Base-by-base conservation (phyloP, 1,140 invertebrate species). In the Cataglyphis hispanica region DNA sequence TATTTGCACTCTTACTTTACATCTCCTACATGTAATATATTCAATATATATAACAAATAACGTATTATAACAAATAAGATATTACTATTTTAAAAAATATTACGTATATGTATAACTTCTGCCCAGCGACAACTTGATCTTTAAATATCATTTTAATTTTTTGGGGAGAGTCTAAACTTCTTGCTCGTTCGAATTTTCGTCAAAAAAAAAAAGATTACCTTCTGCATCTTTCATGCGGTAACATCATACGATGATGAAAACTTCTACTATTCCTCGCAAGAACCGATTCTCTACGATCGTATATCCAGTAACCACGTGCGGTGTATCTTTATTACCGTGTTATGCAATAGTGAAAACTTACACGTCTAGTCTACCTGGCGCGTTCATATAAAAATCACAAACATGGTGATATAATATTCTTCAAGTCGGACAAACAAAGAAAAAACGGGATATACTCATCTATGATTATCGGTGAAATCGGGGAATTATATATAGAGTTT, bases 271-370 rank as follows among this genome's bases (percentile, higher is more conserved):
- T 72, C 53, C 72, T 61, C 7, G n/a, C 3, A 72, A 72, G 60
- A 81, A 70, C 37, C 7, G 50, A 60, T 72, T 74, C 37, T 74
- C 25, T 10, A 27, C n/a, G 67, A 60, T 60, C 53, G n/a, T 34
- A 46, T 31, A 34, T 83, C 25, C 13, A 72, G 34, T 46, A 60
- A 16, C 46, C 46, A 34, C 27, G 40, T 31, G 56, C 56, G 46
- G n/a, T 74, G 60, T 58, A 74, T 87, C 43, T 61, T 60, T 81
- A 81, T 85, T 85, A 61, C 63, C 8, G 0, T 40, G 66, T 90
- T 89, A 66, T 16, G 37, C 67, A 89, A 90, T 61, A 83, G 83
- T 77, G 83, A 81, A 89, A 87, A 89, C 64, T 16, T 64, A 64
- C 53, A 80, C 60, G 40, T 60, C 34, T 76, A 66, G 34, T 37